Evolutionary conservation across 1,140 invertebrate genomes (phyloP), one percentile per base, ranked within the genome.

Genomic region (Pristionchus pacificus): DNA sequence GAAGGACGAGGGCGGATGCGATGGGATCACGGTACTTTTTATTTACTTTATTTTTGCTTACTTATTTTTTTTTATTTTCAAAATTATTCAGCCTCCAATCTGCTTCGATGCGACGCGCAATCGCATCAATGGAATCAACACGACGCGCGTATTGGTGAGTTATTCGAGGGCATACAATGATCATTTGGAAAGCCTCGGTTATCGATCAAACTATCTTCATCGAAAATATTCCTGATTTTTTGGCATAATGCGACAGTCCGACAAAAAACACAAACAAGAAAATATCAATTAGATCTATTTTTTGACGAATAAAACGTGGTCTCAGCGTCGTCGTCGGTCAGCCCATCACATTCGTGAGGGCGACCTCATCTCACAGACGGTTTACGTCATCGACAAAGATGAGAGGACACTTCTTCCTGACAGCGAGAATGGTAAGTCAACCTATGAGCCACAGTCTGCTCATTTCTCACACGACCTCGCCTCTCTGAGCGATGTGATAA

Each of bases 1-100:
- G 25, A 83, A 83, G 66, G 80, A 71, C 29, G 74, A 81, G 62
- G 80, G 79, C 14, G 81, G 81, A n/a, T 83, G 81, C 73, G 69
- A 80, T 55, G 82, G 79, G 24, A 79, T 83, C 62, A 84, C 82
- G n/a, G 80, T 81, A 74, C 74, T 65, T 38, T 28, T 65, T 30
- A 31, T 6, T 24, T 55, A 15, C 1, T 15, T 29, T 58, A 32
- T 1, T 55, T 31, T 2, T 29, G n/a, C 33, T 19, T 74, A 59
- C 13, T 33, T 59, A 1, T 27, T 57, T 57, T 14, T 57, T 57
- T 57, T 25, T 3, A 30, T 13, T 27, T 6, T 60, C 6, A 60
- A 24, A 10, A 15, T n/a, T 24, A 59, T 74, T 74, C 61, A 79
- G 77, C 78, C 78, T 27, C 79, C 79, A 33, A 73, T 69, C 65